phyloP scores from a whole-genome alignment of 1,140 invertebrate genomes.

The Holotrichia oblita region DNA sequence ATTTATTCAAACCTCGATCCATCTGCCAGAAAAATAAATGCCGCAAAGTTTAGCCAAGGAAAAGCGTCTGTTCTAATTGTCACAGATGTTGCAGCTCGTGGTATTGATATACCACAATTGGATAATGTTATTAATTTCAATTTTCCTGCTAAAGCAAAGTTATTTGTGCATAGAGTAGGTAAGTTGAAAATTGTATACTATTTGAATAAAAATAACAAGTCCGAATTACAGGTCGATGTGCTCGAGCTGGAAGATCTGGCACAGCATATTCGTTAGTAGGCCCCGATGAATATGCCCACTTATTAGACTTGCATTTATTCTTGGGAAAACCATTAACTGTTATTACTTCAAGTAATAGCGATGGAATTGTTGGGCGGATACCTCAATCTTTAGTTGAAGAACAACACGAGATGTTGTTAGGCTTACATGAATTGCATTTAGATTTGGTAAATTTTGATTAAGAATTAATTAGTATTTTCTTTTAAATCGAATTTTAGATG shows the following conservation, averaged over 20 bases:
- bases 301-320: slow-evolving; percentile 95
- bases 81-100: slow-evolving; percentile 96
- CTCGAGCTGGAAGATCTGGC: slow-evolving; percentile 91
- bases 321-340: slow-evolving; percentile 77
- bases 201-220: not conserved
- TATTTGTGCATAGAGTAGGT: slow-evolving; percentile 99
- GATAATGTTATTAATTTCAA: slow-evolving; percentile 98
- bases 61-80: slow-evolving; percentile 87
- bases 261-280: slow-evolving; percentile 89
- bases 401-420: slow-evolving; percentile 79
- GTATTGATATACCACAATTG: slow-evolving; percentile 95
- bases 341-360: slow-evolving; percentile 56
- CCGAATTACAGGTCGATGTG: slow-evolving; percentile 84
- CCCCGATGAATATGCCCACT: slow-evolving; percentile 90
- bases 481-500: slow-evolving; percentile 62
- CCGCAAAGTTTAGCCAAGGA: slow-evolving; percentile 87
- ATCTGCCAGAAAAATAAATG: slow-evolving; percentile 94
- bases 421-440: slow-evolving; percentile 74
- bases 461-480: not conserved
- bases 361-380: slow-evolving; percentile 76
- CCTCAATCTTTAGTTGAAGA: slow-evolving; percentile 87
- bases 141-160: slow-evolving; percentile 96
- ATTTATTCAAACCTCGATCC: slow-evolving; percentile 96
- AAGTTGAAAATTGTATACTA: slow-evolving; percentile 48
- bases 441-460: slow-evolving; percentile 73